phyloP scores from a whole-genome alignment of 2,113 vertebrate genomes.

The Oreocharis arfaki region DNA sequence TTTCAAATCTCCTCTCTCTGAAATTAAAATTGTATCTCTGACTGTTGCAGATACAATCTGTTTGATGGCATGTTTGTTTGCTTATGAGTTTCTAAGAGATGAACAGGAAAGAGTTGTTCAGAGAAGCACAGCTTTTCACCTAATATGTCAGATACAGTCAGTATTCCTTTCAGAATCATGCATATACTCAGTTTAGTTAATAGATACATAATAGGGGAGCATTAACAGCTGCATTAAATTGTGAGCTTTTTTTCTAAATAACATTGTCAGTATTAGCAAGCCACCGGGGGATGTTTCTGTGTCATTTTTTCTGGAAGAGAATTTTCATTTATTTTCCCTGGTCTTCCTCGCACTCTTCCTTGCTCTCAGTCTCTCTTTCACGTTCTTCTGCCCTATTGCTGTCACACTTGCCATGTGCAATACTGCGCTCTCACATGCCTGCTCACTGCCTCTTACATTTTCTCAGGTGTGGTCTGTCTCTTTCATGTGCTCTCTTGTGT shows the following conservation, averaged over 20 bases:
- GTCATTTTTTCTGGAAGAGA: not conserved
- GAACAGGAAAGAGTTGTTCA: not conserved
- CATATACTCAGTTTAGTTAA: not conserved
- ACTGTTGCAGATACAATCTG: constrained; percentile 22
- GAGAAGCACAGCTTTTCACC: constrained; percentile 34
- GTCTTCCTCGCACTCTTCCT: not conserved
- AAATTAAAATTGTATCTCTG: constrained; percentile 50
- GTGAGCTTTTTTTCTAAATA: not conserved
- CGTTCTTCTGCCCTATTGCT: not conserved
- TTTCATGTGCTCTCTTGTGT: not conserved
- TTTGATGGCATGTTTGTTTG: constrained; percentile 26
- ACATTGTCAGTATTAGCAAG: not conserved
- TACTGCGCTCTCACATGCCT: accelerated
- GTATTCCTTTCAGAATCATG: not conserved
- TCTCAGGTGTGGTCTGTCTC: not conserved
- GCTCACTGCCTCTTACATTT: not conserved
- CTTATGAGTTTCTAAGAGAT: constrained; percentile 41
- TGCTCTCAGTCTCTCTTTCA: not conserved
- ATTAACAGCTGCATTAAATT: not conserved
- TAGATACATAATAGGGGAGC: not conserved
- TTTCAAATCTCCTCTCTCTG: constrained; percentile 9
- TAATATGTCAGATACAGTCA: not conserved
- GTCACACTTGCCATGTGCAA: accelerated
- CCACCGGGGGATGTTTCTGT: not conserved
- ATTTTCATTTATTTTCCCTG: not conserved